Base-by-base conservation (phyloP, 2,888 invertebrate genomes). In the Serrognathus titanus region DNA sequence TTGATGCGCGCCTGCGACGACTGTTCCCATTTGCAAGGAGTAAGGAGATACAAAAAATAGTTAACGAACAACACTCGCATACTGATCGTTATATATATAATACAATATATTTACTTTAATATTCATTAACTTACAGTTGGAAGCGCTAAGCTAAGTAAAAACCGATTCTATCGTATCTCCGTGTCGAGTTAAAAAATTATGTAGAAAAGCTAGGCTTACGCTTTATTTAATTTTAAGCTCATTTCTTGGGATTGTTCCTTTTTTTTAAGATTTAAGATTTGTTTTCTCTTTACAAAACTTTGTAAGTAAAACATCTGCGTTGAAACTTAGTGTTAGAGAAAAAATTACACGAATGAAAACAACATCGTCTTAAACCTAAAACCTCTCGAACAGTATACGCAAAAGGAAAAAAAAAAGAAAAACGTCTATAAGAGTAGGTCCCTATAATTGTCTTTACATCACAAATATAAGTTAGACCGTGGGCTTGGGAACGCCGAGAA, bases 221-320 rank as follows among this genome's bases (percentile, higher is more conserved):
- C 53, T 54, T 61, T 60, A 57, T 57, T 56, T 56, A 53, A 61
- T 58, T 59, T 64, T 71, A 72, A 72, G 71, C 71, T 72, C 70
- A 68, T 58, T 37, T 69, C 58, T 65, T 61, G 49, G 61, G 63
- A 63, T 65, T 64, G 62, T 63, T 63, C 55, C 39, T 63, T 66
- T 60, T 65, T 66, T 43, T 57, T 13, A 31, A 31, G 24, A 31
- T 31, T 31, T 31, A 31, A 20, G 24, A 31, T 31, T 31, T 31
- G 24, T 31, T 31, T 3, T 3, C 24, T 31, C 24, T 31, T 31
- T 31, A 31, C 24, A 31, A 48, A 48, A 48, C 10, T 35, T n/a
- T n/a, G 16, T 16, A 16, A 16, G 16, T 16, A 16, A 16, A 16
- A 16, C 16, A 16, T n/a, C n/a, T n/a, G n/a, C n/a, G n/a, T 24